Evolutionary conservation across 2,888 invertebrate genomes (phyloP).

Genomic region (Melolontha melolontha): DNA sequence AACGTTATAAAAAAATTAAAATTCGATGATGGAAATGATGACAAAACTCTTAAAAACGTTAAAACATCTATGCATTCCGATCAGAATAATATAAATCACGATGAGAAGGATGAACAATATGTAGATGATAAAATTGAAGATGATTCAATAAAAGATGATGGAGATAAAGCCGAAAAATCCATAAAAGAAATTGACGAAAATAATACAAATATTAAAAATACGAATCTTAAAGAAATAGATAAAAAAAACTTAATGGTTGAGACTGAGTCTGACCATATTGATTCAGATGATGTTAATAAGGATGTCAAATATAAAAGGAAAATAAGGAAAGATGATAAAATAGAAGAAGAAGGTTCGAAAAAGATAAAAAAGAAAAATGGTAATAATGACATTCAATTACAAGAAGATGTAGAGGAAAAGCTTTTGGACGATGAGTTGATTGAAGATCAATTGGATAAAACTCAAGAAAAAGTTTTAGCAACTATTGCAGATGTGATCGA

Average conservation of each 20-base stretch:
- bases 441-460: slow-evolving; percentile 27
- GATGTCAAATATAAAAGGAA: slow-evolving; percentile 43
- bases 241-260: too few species aligned
- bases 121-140: too few species aligned
- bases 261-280: too few species aligned
- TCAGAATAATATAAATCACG: neutral
- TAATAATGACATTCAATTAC: slow-evolving; percentile 42
- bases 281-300: slow-evolving; percentile 14
- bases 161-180: neutral
- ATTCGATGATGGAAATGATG: neutral
- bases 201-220: neutral
- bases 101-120: too few species aligned
- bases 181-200: neutral
- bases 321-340: slow-evolving; percentile 35
- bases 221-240: neutral
- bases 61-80: slow-evolving; percentile 9
- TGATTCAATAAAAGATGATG: neutral
- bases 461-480: slow-evolving; percentile 17
- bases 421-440: slow-evolving; percentile 11
- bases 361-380: slow-evolving; percentile 46
- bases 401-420: slow-evolving; percentile 40
- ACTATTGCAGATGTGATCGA: slow-evolving; percentile 32
- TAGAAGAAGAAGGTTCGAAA: slow-evolving; percentile 35
- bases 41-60: slow-evolving; percentile 14
- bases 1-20: slow-evolving; percentile 6